Base-by-base conservation (phyloP, 2,113 vertebrate species). In the mouse (Mus musculus) region DNA sequence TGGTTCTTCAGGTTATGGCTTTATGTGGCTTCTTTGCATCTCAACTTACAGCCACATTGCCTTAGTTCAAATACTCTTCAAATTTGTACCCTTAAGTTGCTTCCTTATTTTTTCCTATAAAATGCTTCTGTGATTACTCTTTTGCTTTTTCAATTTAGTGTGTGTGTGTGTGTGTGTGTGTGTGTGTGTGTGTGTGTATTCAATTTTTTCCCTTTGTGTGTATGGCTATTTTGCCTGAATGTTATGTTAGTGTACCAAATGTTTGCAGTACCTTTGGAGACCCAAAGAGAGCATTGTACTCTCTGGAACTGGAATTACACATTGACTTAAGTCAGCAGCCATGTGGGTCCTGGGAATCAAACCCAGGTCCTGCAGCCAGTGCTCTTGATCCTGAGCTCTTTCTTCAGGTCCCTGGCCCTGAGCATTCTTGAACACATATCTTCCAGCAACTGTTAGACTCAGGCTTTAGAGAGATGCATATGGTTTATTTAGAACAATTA, bases 381-480 rank as follows among this genome's bases (percentile, higher is more conserved):
- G 7, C n/a, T 84, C 7, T 42, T 84, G 16, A 24, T 13, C 0
- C 13, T 63, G n/a, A 63, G 24, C 59, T 39, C 28, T 4, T 8
- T 84, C 56, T 42, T 63, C n/a, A 84, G 81, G 1, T n/a, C 3
- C 61, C 56, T 24, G 36, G 61, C 36, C 7, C 14, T 6, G 1
- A 61, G 61, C 12, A 28, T 61, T 82, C 36, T 69, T 76, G n/a
- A 88, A 56, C 46, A 81, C 5, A 52, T 12, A 89, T 14, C 11
- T 90, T 95, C 90, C 0, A 88, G 36, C 54, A 86, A 36, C 39
- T 93, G 26, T 94, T 90, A 61, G 20, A 78, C 5, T 93, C 49
- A 24, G 49, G 67, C 81, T 93, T 56, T 52, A 67, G 20, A 87
- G 90, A 69, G 24, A 54, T 59, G 84, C 42, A 84, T 85, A 30